phyloP scores from a whole-genome alignment of 2,888 invertebrate genomes.

The Scaptomyza caliginosa region DNA sequence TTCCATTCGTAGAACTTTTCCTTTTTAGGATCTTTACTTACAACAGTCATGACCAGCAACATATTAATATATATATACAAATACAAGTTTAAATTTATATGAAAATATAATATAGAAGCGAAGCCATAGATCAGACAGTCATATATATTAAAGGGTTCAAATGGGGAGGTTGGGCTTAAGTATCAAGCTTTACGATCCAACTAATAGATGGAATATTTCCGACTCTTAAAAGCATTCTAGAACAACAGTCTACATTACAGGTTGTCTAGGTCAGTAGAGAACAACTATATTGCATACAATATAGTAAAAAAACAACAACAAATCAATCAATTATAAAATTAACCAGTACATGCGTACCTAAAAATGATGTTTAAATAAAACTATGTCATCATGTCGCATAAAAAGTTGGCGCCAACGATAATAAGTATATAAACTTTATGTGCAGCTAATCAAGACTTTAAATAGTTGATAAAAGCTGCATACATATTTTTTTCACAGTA shows the following conservation, averaged over 20 bases:
- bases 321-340: neutral
- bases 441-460: neutral
- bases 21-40: too few relatives aligned
- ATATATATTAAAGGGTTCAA: neutral
- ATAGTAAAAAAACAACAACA: neutral
- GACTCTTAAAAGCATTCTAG: neutral
- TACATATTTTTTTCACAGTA: slow-evolving; percentile 1
- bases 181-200: slow-evolving; percentile 6
- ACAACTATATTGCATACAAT: neutral
- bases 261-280: slow-evolving; percentile 8
- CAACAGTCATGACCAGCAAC: too few relatives aligned
- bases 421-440: neutral
- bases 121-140: slow-evolving; percentile 25
- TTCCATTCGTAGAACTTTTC: too few relatives aligned
- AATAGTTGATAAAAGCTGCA: neutral
- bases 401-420: neutral
- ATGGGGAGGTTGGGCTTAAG: neutral
- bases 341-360: neutral
- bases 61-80: too few relatives aligned
- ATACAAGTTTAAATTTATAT: too few relatives aligned
- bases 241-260: neutral
- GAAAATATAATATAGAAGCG: slow-evolving; percentile 2
- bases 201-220: slow-evolving; percentile 1
- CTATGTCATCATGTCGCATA: neutral
- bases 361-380: neutral